phyloP scores from a whole-genome alignment of 2,888 invertebrate genomes.

The Oxytorus armatus region DNA sequence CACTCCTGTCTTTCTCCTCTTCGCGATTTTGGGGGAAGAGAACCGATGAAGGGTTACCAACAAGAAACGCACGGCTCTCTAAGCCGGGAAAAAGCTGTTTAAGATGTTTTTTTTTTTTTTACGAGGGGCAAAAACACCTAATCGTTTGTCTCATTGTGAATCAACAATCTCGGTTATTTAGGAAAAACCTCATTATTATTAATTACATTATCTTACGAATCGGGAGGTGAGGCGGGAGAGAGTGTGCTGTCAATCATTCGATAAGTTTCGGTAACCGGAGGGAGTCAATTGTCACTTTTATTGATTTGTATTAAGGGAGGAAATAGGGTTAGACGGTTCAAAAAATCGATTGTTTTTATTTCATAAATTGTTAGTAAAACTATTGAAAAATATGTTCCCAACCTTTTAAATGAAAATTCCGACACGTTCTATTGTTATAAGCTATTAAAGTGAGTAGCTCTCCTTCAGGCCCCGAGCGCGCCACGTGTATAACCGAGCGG shows the following conservation, averaged over 20 bases:
- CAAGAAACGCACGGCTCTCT: conserved; percentile 59
- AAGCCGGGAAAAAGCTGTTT: conserved; percentile 33
- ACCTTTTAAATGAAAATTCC: no score
- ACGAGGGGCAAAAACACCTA: conserved; percentile 57
- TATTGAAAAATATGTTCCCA: no score
- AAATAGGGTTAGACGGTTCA: no score
- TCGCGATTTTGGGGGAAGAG: conserved; percentile 52
- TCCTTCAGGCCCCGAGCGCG: no score
- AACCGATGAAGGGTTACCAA: conserved; percentile 44
- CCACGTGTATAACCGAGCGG: no score
- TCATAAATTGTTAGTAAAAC: no score
- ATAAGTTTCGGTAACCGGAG: conserved; percentile 17
- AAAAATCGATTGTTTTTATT: no score
- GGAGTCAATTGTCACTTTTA: no score
- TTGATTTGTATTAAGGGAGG: no score
- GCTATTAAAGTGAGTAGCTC: no score
- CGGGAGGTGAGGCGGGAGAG: neutral
- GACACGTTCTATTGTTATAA: no score
- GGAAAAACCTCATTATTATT: conserved; percentile 38
- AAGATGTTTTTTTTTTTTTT: conserved; percentile 26
- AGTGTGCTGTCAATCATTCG: conserved; percentile 28
- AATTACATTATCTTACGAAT: conserved; percentile 19
- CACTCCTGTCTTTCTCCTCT: conserved; percentile 56
- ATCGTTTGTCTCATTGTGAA: conserved; percentile 47
- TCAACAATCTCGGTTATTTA: conserved; percentile 3